phyloP scores from a whole-genome alignment of 2,113 vertebrate genomes.

The Eublepharis macularius region DNA sequence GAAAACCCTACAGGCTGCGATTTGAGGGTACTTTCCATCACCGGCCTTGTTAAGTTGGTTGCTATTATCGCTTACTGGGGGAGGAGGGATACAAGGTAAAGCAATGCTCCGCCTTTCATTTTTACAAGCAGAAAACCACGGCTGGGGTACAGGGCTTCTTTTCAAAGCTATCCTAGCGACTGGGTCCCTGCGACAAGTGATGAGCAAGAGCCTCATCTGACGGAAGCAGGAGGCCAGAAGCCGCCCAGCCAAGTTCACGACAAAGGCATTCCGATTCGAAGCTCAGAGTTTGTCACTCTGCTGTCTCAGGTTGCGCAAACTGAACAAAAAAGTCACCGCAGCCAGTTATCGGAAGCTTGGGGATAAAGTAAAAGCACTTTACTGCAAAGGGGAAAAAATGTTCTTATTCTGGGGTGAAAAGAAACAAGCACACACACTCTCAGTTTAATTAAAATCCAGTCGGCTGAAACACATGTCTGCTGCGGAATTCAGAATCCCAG shows the following conservation, averaged over 20 bases:
- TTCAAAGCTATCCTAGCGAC: too few relatives aligned
- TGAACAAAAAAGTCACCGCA: background rate
- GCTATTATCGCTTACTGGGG: background rate
- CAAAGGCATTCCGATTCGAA: background rate
- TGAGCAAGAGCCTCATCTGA: too few relatives aligned
- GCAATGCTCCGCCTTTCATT: too few relatives aligned
- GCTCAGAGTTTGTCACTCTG: background rate
- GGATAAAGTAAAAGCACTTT: background rate
- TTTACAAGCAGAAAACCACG: too few relatives aligned
- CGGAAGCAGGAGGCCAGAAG: background rate
- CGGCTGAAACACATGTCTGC: constrained; percentile 1
- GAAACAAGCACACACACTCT: background rate
- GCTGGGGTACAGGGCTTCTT: too few relatives aligned
- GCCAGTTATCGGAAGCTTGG: background rate
- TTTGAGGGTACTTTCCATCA: too few relatives aligned
- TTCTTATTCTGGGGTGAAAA: background rate
- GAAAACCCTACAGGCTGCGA: too few relatives aligned
- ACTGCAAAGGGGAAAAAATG: background rate
- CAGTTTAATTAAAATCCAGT: constrained; percentile 27
- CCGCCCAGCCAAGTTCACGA: too few relatives aligned
- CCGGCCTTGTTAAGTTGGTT: too few relatives aligned
- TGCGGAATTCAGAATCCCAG: background rate
- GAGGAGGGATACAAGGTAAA: too few relatives aligned
- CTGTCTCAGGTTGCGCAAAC: background rate
- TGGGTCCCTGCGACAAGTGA: too few relatives aligned